phyloP scores from a whole-genome alignment of 2,888 invertebrate species.

The Aphidoletes aphidimyza region DNA sequence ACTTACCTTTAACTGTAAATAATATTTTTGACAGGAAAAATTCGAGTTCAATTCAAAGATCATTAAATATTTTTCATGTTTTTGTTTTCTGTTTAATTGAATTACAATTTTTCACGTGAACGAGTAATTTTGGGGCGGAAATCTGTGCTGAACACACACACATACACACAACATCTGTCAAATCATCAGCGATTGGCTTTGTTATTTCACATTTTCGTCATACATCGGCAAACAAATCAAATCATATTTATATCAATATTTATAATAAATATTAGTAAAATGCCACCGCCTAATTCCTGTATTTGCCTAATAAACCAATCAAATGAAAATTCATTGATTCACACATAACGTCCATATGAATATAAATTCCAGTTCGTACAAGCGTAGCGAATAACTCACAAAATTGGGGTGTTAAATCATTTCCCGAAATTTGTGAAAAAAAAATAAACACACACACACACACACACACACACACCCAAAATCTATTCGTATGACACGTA shows the following conservation, averaged over 20 bases:
- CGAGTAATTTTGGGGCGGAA: no score
- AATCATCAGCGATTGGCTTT: background rate
- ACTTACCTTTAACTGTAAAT: no score
- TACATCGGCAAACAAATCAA: slow-evolving; percentile 27
- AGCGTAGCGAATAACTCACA: slow-evolving; percentile 22
- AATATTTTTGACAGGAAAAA: no score
- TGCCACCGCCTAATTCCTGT: slow-evolving; percentile 50
- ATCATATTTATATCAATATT: slow-evolving; percentile 53
- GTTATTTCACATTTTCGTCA: no score
- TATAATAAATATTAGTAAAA: slow-evolving; percentile 48
- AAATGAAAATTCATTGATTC: slow-evolving; percentile 37
- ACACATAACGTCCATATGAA: no score
- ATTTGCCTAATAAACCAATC: slow-evolving; percentile 8
- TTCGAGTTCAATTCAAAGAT: no score
- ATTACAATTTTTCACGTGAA: no score
- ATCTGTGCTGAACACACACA: no score
- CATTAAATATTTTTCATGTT: no score
- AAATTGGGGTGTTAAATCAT: slow-evolving; percentile 35
- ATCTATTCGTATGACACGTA: no score
- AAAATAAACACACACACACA: background rate
- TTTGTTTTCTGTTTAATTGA: no score
- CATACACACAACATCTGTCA: background rate
- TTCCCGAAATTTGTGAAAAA: slow-evolving; percentile 30
- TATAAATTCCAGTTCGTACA: slow-evolving; percentile 23
- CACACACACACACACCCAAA: no score